Evolutionary conservation across 2,113 vertebrate species (phyloP), one percentile per base, ranked within the genome.

Genomic region (Lophura nycthemera): DNA sequence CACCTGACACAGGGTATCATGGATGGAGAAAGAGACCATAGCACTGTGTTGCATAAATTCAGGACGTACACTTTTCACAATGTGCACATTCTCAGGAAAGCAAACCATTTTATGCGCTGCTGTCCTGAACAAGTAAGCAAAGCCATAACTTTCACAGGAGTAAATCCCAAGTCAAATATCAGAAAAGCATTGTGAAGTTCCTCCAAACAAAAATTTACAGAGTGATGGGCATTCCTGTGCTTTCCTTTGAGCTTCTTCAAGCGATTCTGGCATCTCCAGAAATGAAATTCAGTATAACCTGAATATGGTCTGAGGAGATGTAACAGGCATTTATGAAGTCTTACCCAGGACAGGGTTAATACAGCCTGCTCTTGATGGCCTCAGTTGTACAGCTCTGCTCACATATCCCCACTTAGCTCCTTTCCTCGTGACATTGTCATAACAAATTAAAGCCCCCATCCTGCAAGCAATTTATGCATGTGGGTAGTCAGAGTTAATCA

Each of bases 401-500:
- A 54, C 84, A 76, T 59, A 91, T 87, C 83, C 30, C 63, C 77
- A 80, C 48, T 93, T 89, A 91, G 21, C 66, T 95, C 38, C 25
- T 42, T 92, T 89, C 50, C 54, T 19, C 10, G 32, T 87, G 78
- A 80, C 67, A 87, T 27, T 91, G 91, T 96, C 92, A 95, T 86
- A 94, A 80, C 42, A 80, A 92, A 94, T 96, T 93, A 94, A 95
- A 96, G 63, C 5, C 38, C 42, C 64, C 56, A 83, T 91, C 45
- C 42, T 91, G 75, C 74, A 89, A 94, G 25, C 45, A 36, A 36
- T 87, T 94, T 85, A 89, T 0, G 25, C 59, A 77, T 96, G 78
- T 90, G 78, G 56, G 59, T 85, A 96, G 92, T 95, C 94, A 95
- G 64, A 96, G 50, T 83, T 91, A 94, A 95, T 96, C 89, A 93